These are phyloP conservation scores for Arnoldichthys spilopterus DNA, from an alignment of 2,797 vertebrate species.

Conservation along the genomic window DNA sequence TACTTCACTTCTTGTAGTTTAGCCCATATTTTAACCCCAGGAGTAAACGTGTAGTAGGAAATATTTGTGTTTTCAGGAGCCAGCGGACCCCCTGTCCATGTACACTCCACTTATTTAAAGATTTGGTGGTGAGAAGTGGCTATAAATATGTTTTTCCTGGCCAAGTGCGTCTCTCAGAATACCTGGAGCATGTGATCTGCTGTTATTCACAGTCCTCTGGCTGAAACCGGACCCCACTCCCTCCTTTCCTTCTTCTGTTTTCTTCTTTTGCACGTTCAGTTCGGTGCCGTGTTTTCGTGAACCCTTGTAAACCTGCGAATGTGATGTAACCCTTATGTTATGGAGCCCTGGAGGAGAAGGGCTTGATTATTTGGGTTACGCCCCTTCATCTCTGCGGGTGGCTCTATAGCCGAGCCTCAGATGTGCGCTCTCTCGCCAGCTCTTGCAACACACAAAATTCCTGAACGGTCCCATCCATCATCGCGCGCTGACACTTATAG, in stretches of 20 bases:
- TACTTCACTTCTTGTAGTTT: neutral
- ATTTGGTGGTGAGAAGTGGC: neutral
- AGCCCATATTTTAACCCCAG: neutral
- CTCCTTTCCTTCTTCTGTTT: neutral
- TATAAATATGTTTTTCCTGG: conserved; percentile 34
- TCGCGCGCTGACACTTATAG: neutral
- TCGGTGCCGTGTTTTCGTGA: conserved; percentile 45
- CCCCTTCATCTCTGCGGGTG: conserved; percentile 14
- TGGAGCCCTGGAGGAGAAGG: conserved; percentile 3
- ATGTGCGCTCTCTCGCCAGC: neutral
- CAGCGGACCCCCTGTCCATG: neutral
- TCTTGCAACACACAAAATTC: conserved; percentile 3
- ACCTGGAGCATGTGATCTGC: conserved; percentile 31
- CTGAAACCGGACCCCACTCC: conserved; percentile 17
- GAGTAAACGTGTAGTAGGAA: neutral
- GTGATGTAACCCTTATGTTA: conserved; percentile 37
- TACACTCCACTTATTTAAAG: conserved; percentile 6
- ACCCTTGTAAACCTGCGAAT: conserved; percentile 30
- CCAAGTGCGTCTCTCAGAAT: conserved; percentile 16
- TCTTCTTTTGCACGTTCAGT: neutral
- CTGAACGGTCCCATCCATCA: neutral
- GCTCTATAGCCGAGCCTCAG: conserved; percentile 1
- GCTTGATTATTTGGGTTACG: conserved; percentile 29
- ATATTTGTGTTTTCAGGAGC: neutral
- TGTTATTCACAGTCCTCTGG: conserved; percentile 23